These are phyloP conservation scores for Pyxicephalus adspersus DNA, from an alignment of 2,113 vertebrate species.

Conservation along the genomic window DNA sequence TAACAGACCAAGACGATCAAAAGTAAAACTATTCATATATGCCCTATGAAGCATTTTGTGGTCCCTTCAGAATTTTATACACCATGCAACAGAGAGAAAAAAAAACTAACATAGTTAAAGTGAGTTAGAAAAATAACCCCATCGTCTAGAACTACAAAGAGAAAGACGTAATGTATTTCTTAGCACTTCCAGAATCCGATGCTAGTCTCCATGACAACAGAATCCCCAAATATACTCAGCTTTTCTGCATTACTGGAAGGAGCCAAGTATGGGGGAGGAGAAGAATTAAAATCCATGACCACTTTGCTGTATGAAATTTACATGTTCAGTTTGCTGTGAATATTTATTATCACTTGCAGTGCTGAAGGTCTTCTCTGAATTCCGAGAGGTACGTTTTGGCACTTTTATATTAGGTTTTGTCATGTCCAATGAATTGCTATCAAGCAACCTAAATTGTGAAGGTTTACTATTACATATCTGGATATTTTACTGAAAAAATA, in stretches of 20 bases:
- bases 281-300: conserved; percentile 52
- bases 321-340: not conserved
- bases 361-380: not conserved
- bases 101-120: conserved; percentile 38
- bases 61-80: conserved; percentile 38
- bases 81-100: conserved; percentile 22
- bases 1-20: not conserved
- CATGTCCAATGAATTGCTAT: not conserved
- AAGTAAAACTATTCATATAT: conserved; percentile 3
- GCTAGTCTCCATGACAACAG: conserved; percentile 57
- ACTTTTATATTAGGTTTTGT: not conserved
- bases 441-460: not conserved
- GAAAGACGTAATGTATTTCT: conserved; percentile 48
- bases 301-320: conserved; percentile 25
- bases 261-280: conserved; percentile 42
- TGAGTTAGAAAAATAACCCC: conserved; percentile 46
- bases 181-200: conserved; percentile 47
- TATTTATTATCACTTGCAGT: not conserved
- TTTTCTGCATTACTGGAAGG: conserved; percentile 49
- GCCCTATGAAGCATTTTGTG: conserved; percentile 8
- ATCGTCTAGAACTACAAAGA: conserved; percentile 51
- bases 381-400: not conserved
- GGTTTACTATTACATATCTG: not conserved
- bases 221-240: conserved; percentile 56
- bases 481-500: not conserved